Evolutionary conservation across 2,113 vertebrate genomes (phyloP).

Genomic region (Alexandromys fortis): DNA sequence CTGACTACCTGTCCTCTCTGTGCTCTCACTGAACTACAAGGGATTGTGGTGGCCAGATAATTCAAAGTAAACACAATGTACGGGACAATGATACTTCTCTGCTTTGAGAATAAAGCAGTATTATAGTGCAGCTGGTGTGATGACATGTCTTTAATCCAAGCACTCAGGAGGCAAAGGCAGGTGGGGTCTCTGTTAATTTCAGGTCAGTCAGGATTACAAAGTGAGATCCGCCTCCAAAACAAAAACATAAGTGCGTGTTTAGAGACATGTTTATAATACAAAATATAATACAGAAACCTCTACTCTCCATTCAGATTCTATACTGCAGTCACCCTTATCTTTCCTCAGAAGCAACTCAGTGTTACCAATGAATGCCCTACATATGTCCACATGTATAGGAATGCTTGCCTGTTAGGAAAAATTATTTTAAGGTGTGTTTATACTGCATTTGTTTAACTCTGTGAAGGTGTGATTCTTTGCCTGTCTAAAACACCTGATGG

Average conservation of each 20-base stretch:
- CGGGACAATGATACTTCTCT: background rate
- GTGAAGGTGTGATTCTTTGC: too few species aligned
- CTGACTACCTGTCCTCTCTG: background rate
- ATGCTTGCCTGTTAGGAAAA: background rate
- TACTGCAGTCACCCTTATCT: background rate
- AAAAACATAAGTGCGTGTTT: background rate
- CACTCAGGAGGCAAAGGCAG: background rate
- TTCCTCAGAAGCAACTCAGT: background rate
- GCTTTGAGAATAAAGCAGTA: background rate
- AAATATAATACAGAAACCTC: background rate
- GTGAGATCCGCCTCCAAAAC: background rate
- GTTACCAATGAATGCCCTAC: background rate
- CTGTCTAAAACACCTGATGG: too few species aligned
- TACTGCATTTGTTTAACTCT: too few species aligned
- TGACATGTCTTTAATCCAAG: background rate
- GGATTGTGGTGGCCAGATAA: background rate
- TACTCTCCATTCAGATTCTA: background rate
- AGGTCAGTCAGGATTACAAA: background rate
- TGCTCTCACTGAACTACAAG: background rate
- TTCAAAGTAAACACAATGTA: background rate
- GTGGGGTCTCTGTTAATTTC: background rate
- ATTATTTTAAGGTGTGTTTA: too few species aligned
- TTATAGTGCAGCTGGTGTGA: background rate
- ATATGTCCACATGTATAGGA: background rate
- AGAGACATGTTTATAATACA: background rate